These are phyloP conservation scores for Helicoverpa assulta DNA, from an alignment of 2,888 invertebrate species.

Conservation along the genomic window DNA sequence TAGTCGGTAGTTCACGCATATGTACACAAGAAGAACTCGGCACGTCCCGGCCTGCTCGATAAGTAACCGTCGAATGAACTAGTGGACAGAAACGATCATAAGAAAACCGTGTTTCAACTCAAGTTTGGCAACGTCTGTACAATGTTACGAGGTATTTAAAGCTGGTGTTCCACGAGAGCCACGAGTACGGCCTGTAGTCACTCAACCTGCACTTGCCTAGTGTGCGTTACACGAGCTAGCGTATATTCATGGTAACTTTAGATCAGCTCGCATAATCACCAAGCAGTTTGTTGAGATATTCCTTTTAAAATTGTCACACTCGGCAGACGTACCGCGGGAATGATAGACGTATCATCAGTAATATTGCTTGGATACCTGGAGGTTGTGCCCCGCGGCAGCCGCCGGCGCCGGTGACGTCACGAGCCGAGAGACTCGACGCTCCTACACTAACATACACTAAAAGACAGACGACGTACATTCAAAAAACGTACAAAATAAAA, in stretches of 20 bases:
- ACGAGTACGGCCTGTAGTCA: slow-evolving; percentile 2
- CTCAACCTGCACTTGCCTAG: slow-evolving; percentile 4
- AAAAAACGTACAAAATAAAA: slow-evolving; percentile 64
- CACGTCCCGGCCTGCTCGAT: neutral
- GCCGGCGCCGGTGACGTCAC: slow-evolving; percentile 25
- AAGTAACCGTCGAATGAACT: slow-evolving; percentile 31
- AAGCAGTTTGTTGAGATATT: slow-evolving; percentile 18
- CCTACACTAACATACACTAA: slow-evolving; percentile 62
- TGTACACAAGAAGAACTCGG: neutral
- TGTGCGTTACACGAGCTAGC: slow-evolving; percentile 34
- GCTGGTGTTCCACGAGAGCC: slow-evolving; percentile 39
- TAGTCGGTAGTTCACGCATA: neutral
- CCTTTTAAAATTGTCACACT: neutral
- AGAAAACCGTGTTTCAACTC: slow-evolving; percentile 48
- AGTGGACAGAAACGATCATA: slow-evolving; percentile 58
- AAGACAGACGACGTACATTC: slow-evolving; percentile 64
- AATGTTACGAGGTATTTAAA: slow-evolving; percentile 49
- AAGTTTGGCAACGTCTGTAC: slow-evolving; percentile 53
- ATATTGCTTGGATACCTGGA: neutral
- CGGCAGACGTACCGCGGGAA: slow-evolving; percentile 20
- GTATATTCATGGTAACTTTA: slow-evolving; percentile 18
- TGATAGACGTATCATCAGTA: neutral
- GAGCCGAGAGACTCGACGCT: slow-evolving; percentile 53
- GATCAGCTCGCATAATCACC: slow-evolving; percentile 33
- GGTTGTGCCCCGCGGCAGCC: neutral